Evolutionary conservation across 2,888 invertebrate species (phyloP), one percentile per base, ranked within the genome.

Genomic region (Agriotes lineatus): DNA sequence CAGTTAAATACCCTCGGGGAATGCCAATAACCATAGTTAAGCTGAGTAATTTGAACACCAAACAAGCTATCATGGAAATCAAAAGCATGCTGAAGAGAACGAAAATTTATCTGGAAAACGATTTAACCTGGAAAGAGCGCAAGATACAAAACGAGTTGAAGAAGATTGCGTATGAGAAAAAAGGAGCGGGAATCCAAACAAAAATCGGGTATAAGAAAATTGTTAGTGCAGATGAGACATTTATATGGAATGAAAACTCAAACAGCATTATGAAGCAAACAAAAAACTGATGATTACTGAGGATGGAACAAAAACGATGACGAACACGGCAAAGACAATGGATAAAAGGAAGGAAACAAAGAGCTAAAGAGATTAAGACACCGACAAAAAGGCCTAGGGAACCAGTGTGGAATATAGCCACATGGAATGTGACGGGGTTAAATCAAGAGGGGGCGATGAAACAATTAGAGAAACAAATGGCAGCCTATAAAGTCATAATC

Each of bases 151-250:
- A 50, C 10, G 50, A 50, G 22, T 20, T 50, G 22, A 50, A 22
- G 50, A 50, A 50, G 22, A 50, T 50, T 20, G 50, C 10, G 14
- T n/a, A 50, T n/a, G 50, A 50, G 50, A 50, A 50, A 22, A 50
- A 22, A 50, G n/a, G 22, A 20, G 50, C 19, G 25, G 50, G 25
- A 5, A 9, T n/a, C 19, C 19, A 22, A 22, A 50, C 50, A 50
- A 50, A 50, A n/a, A 50, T 50, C 22, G 30, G 50, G 10, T 50
- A 50, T 50, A 50, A 50, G 22, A 25, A 50, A 10, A 25, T 50
- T 50, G 20, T 50, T 9, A 50, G n/a, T 22, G 30, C 19, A n/a
- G 50, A 22, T 19, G 18, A 50, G 50, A 22, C 19, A 12, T 22
- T 22, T 50, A 5, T 50, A n/a, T 50, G 50, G 20, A 50, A 50